Conservation (phyloP, 37 sponge, comb jelly and placozoan species). For the Crambe crambe region DNA sequence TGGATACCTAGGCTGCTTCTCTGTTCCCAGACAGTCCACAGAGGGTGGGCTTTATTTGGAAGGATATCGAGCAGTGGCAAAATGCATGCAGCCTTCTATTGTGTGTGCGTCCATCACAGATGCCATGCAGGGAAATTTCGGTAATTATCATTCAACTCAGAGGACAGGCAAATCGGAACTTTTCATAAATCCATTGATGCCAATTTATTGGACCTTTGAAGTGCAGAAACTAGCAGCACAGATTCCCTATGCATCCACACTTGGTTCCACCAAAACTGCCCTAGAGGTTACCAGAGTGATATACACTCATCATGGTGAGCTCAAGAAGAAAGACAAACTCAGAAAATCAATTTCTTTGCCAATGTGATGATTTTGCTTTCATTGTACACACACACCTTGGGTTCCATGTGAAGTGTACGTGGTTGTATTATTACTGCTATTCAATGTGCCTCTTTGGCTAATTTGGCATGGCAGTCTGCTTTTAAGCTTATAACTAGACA, state of each 20-base stretch:
- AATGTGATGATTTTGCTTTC: conserved; percentile 31
- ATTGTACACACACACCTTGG: too few relatives aligned
- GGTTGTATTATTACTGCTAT: too few relatives aligned
- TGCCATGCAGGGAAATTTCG: conserved; percentile 71
- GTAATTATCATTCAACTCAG: conserved; percentile 54
- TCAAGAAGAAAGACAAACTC: neutral
- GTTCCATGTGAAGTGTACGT: too few relatives aligned
- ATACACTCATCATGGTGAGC: conserved; percentile 18
- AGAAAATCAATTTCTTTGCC: conserved; percentile 54
- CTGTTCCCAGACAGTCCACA: conserved; percentile 47
- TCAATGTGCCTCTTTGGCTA: too few relatives aligned
- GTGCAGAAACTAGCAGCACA: conserved; percentile 31
- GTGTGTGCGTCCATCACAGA: conserved; percentile 71
- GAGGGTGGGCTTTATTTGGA: conserved; percentile 65
- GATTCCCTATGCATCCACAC: conserved; percentile 49
- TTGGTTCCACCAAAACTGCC: conserved; percentile 18
- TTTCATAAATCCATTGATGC: conserved; percentile 81
- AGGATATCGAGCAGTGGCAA: conserved; percentile 53
- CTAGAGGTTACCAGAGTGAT: conserved; percentile 42
- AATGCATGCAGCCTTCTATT: conserved; percentile 67
- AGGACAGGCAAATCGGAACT: conserved; percentile 62
- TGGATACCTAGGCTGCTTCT: conserved; percentile 61
- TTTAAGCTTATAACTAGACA: too few relatives aligned
- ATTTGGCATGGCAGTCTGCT: too few relatives aligned
- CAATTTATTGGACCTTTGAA: conserved; percentile 69